These are phyloP conservation scores for Holothuria leucospilota DNA, from an alignment of 53 echinoderm and acorn worm genomes.

Conservation along the genomic window DNA sequence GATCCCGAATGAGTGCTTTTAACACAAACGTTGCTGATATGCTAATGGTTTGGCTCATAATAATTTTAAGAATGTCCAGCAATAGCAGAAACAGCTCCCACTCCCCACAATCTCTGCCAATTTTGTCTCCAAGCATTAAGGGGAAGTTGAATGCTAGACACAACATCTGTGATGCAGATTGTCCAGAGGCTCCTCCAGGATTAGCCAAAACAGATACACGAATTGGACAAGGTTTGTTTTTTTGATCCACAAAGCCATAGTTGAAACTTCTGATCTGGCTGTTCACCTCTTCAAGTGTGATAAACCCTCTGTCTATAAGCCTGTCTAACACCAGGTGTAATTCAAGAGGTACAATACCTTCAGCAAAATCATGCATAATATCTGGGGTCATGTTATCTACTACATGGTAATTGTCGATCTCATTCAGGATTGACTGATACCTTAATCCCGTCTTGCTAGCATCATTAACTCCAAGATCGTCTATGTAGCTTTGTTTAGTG, in stretches of 20 bases:
- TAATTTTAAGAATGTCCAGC: slow-evolving; percentile 22
- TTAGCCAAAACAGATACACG: neutral
- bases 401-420: slow-evolving; percentile 68
- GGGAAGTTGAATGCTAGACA: slow-evolving; percentile 44
- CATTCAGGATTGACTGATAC: slow-evolving; percentile 40
- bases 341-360: slow-evolving; percentile 69
- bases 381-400: slow-evolving; percentile 49
- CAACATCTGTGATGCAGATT: slow-evolving; percentile 32
- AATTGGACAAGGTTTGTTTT: slow-evolving; percentile 41
- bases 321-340: slow-evolving; percentile 53
- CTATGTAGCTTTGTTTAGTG: slow-evolving; percentile 19
- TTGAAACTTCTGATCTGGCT: slow-evolving; percentile 59
- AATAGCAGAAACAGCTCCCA: slow-evolving; percentile 45
- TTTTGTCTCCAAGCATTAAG: slow-evolving; percentile 35
- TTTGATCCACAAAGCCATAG: slow-evolving; percentile 59
- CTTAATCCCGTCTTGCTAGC: slow-evolving; percentile 52
- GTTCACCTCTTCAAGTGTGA: slow-evolving; percentile 58
- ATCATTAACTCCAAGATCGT: slow-evolving; percentile 50
- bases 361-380: slow-evolving; percentile 67
- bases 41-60: slow-evolving; percentile 39
- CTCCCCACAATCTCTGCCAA: slow-evolving; percentile 19
- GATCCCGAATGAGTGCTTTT: neutral
- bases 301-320: slow-evolving; percentile 34
- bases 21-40: slow-evolving; percentile 24
- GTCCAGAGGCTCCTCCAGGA: slow-evolving; percentile 5